These are phyloP conservation scores for Agriopis marginaria DNA, from an alignment of 2,888 invertebrate genomes.

Conservation along the genomic window DNA sequence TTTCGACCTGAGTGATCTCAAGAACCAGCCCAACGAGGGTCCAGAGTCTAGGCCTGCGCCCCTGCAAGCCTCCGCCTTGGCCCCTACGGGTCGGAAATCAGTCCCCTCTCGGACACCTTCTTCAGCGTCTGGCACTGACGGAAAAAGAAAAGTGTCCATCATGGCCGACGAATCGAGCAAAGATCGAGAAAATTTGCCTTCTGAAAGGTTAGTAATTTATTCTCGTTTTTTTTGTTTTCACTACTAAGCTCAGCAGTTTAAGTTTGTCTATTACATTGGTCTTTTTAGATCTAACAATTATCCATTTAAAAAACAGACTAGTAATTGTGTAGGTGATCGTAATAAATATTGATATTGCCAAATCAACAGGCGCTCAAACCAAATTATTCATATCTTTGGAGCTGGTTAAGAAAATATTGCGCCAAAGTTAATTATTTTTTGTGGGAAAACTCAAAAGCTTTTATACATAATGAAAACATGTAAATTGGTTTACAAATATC, in stretches of 20 bases:
- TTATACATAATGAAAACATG: too few relatives aligned
- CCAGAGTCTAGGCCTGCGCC: constrained; percentile 44
- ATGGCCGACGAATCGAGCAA: constrained; percentile 86
- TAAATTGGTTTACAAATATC: too few relatives aligned
- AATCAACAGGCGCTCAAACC: too few relatives aligned
- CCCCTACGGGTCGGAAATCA: constrained; percentile 23
- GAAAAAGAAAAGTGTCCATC: constrained; percentile 88
- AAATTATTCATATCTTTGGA: too few relatives aligned
- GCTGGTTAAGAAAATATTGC: too few relatives aligned
- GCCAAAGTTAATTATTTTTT: too few relatives aligned
- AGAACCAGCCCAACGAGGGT: constrained; percentile 61
- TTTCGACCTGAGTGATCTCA: constrained; percentile 80
- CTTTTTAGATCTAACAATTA: too few relatives aligned
- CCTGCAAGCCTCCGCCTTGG: constrained; percentile 40
- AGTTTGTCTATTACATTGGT: background rate
- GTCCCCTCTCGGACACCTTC: constrained; percentile 39
- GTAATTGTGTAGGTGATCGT: too few relatives aligned
- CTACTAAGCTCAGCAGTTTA: background rate
- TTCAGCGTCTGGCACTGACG: constrained; percentile 63
- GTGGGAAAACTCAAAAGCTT: too few relatives aligned
- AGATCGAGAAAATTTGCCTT: constrained; percentile 89
- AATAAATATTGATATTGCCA: too few relatives aligned
- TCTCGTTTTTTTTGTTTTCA: background rate
- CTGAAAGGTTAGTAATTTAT: constrained; percentile 81
- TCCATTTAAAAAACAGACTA: too few relatives aligned